Evolutionary conservation across 1,140 invertebrate genomes (phyloP), one percentile per base, ranked within the genome.

Genomic region (Dinothrombium tinctorium): DNA sequence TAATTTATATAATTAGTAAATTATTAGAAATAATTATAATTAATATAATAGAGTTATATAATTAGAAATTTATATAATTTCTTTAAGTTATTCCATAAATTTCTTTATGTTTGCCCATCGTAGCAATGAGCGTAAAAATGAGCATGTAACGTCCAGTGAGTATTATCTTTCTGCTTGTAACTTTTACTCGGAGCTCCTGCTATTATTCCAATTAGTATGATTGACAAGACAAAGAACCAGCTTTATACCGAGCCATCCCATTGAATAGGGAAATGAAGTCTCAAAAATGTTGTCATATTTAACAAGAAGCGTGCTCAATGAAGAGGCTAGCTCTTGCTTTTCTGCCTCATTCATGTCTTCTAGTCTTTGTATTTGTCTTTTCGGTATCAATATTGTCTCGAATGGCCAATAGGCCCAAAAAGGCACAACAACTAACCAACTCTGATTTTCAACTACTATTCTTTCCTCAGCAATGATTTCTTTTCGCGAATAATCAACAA

Each of bases 381-480:
- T 69, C 0, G 89, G 87, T 25, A 95, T 55, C 4, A 96, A 49
- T 75, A 95, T 80, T 0, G 84, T 89, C 61, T 96, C 90, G 55
- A 75, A 96, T 0, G 90, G 89, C 89, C 89, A 90, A 9, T 74
- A 61, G 9, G 89, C 90, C 90, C 90, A 96, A 56, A 77, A 95
- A 2, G 90, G 90, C 0, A 96, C 86, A 17, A 96, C 56, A 17
- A 76, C 80, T 6, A 87, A 56, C 86, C 87, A 96, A 51, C 80
- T 67, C 0, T 66, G 57, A 61, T 89, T 90, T 53, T 76, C 61
- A 9, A 76, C 55, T 0, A 95, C 80, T 40, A 94, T 65, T 35
- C 90, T 64, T 51, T 87, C 80, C 71, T 81, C 54, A 76, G 74
- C 58, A 71, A 72, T 33, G 7, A 87, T 29, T 63, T 94, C 87